phyloP scores from a whole-genome alignment of 1,140 invertebrate species.

The Elymnias hypermnestra region DNA sequence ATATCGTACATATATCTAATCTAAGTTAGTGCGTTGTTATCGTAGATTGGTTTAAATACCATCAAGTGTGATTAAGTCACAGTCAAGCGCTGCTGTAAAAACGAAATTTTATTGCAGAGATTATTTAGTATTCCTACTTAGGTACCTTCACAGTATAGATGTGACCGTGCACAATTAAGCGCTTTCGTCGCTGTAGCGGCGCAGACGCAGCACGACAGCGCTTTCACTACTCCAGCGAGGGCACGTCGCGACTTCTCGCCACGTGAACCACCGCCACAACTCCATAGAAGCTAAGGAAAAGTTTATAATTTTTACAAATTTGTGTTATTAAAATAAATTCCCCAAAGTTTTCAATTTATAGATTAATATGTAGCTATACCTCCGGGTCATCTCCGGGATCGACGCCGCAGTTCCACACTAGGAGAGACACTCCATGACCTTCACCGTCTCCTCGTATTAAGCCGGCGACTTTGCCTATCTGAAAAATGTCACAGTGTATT shows the following conservation, averaged over 20 bases:
- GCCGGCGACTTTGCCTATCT: conserved; percentile 78
- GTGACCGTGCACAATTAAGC: conserved; percentile 47
- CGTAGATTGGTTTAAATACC: no score
- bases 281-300: conserved; percentile 66
- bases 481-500: neutral
- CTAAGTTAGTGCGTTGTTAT: no score
- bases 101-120: no score
- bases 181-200: conserved; percentile 49
- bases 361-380: conserved; percentile 28
- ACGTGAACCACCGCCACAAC: conserved; percentile 48
- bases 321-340: no score
- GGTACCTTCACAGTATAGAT: conserved; percentile 60
- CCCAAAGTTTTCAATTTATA: neutral
- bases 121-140: no score
- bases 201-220: conserved; percentile 55
- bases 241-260: conserved; percentile 52
- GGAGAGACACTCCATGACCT: conserved; percentile 55
- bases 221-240: conserved; percentile 43
- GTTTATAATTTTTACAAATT: no score
- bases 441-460: conserved; percentile 70
- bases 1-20: no score
- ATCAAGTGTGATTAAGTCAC: no score
- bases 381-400: conserved; percentile 73
- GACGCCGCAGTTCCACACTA: conserved; percentile 74
- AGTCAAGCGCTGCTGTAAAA: no score